phyloP scores from a whole-genome alignment of 2,888 invertebrate genomes.

The Rhingia rostrata region DNA sequence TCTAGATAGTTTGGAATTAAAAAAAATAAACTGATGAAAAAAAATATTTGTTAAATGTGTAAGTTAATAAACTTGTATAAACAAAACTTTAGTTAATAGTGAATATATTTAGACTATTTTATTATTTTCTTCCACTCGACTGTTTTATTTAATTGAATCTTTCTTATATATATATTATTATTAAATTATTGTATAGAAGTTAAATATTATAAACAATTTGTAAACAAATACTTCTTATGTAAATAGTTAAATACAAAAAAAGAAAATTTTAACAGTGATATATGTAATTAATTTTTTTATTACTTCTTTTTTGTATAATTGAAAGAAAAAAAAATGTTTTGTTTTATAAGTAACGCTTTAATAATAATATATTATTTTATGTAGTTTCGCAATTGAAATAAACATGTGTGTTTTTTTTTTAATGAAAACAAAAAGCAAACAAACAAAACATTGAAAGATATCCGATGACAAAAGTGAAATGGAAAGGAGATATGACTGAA shows the following conservation, averaged over 20 bases:
- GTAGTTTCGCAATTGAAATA: constrained; percentile 32
- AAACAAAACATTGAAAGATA: constrained; percentile 28
- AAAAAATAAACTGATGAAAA: constrained; percentile 21
- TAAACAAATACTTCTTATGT: constrained; percentile 57
- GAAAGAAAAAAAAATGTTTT: constrained; percentile 31
- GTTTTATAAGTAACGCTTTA: constrained; percentile 61
- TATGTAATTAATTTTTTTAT: constrained; percentile 71
- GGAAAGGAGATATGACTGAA: constrained; percentile 66
- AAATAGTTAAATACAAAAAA: constrained; percentile 55
- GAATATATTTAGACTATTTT: constrained; percentile 44
- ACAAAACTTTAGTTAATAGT: constrained; percentile 56
- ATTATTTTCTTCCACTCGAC: constrained; percentile 52
- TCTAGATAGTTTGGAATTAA: constrained; percentile 37
- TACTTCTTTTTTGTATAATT: constrained; percentile 2
- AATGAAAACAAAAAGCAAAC: constrained; percentile 32
- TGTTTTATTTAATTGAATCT: constrained; percentile 73
- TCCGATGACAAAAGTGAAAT: constrained; percentile 3
- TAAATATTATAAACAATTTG: constrained; percentile 59
- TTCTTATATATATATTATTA: constrained; percentile 55
- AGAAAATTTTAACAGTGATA: constrained; percentile 70
- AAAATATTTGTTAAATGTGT: constrained; percentile 73
- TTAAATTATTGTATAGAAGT: constrained; percentile 71
- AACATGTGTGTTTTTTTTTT: constrained; percentile 22
- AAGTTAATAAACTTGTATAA: constrained; percentile 68
- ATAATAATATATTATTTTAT: constrained; percentile 42